Conservation (phyloP, 2,797 vertebrate genomes). For the Phataginus tricuspis region DNA sequence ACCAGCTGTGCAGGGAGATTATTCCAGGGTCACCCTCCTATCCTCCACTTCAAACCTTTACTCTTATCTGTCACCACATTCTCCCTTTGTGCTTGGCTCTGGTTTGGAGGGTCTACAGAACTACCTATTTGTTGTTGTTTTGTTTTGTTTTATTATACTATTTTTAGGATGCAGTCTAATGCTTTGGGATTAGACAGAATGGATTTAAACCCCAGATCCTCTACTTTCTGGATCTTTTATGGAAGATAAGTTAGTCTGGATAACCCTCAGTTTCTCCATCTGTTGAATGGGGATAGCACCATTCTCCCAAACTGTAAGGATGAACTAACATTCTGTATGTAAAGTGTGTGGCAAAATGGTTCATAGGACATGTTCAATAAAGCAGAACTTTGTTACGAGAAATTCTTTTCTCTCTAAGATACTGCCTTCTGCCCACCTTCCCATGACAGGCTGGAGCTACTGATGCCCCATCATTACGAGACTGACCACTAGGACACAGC, state of each 20-base stretch:
- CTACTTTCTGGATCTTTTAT: neutral
- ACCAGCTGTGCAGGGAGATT: neutral
- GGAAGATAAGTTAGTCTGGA: neutral
- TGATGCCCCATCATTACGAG: neutral
- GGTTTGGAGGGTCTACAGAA: neutral
- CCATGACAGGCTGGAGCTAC: neutral
- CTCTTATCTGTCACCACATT: neutral
- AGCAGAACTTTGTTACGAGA: neutral
- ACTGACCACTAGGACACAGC: neutral
- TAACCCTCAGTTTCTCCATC: neutral
- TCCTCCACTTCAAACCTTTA: neutral
- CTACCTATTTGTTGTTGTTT: neutral
- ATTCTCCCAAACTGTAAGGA: neutral
- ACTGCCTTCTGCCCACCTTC: neutral
- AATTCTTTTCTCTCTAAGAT: neutral
- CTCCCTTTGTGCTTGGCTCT: neutral
- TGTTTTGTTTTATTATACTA: neutral
- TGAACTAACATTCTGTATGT: neutral
- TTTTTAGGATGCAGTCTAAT: neutral
- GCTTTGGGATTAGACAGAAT: neutral
- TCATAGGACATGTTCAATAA: neutral
- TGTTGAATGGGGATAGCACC: neutral
- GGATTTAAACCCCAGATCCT: neutral
- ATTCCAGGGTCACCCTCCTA: neutral
- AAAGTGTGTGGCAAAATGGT: neutral